Evolutionary conservation across 2,113 vertebrate genomes (phyloP), one percentile per base, ranked within the genome.

Genomic region (Thalassoma bifasciatum): DNA sequence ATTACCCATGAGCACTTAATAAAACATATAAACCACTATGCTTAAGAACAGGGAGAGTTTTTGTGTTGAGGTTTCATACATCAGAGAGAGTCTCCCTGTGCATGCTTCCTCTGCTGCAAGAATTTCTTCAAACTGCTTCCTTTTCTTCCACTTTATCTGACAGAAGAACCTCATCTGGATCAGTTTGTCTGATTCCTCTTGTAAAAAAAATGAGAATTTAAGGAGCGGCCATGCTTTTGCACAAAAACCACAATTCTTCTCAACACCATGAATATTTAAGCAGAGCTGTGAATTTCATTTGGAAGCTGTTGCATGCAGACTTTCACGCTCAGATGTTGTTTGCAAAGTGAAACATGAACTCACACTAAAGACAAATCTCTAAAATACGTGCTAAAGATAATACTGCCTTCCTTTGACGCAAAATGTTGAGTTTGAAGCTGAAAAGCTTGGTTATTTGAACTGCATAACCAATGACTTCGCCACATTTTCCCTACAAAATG

Each of bases 1-100:
- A 42, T 64, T 53, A 67, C 47, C 52, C 37, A 53, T 47, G 38
- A 54, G 37, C 49, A 62, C 4, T 22, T 54, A 38, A 30, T 14
- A 49, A 49, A 50, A 59, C 38, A 63, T 14, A 70, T 24, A 57
- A 37, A 63, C 7, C 59, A 51, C 36, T 5, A 10, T 17, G 56
- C 30, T 17, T 26, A 50, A 51, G 30, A 2, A 52, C 14, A 62
- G 21, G 36, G 51, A 69, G 38, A 13, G 30, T 11, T 10, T 46
- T 47, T 46, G 12, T 22, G 34, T 70, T 34, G 10, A 14, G 22
- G 2, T 2, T 30, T 42, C 10, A 5, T 23, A 47, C 26, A 24
- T 30, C 19, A 65, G 52, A 51, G 22, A 58, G 3, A 13, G 24
- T 2, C 34, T 37, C 5, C 4, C 19, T 1, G 0, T 11, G 26